Evolutionary conservation across 1,140 invertebrate species (phyloP).

Genomic region (Elysia chlorotica): DNA sequence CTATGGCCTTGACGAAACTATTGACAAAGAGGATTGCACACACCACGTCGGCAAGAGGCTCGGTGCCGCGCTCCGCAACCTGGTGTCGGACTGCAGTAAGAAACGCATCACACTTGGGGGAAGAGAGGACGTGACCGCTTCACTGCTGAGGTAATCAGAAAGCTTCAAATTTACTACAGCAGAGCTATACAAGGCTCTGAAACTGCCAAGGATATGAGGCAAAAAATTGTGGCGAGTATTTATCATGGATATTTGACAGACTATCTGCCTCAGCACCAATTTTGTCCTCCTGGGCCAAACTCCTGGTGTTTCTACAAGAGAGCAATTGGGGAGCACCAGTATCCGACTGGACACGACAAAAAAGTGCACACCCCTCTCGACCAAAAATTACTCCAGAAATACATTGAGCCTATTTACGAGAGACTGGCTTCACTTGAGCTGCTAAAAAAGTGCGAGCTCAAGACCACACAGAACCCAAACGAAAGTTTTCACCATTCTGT

Average conservation of each 20-base stretch:
- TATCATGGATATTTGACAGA: background rate
- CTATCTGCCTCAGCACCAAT: background rate
- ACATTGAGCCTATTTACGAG: background rate
- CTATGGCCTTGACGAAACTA: background rate
- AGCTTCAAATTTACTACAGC: background rate
- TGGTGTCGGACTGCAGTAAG: background rate
- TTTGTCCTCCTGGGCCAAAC: background rate
- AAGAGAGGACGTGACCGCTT: background rate
- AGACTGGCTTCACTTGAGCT: background rate
- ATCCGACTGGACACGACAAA: background rate
- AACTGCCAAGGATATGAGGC: background rate
- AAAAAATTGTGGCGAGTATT: background rate
- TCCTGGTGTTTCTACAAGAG: background rate
- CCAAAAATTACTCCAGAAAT: background rate
- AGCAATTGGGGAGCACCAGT: background rate
- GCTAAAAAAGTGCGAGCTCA: background rate
- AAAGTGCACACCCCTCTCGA: background rate
- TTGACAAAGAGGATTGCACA: constrained; percentile 5
- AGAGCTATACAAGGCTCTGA: background rate
- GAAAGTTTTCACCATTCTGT: background rate
- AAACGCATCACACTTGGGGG: background rate
- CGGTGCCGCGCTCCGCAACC: constrained; percentile 1
- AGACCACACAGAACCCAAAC: background rate
- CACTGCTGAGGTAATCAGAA: background rate
- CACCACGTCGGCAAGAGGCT: constrained; percentile 2